Evolutionary conservation across 2,888 invertebrate species (phyloP), one percentile per base, ranked within the genome.

Genomic region (Augiades crinisus): DNA sequence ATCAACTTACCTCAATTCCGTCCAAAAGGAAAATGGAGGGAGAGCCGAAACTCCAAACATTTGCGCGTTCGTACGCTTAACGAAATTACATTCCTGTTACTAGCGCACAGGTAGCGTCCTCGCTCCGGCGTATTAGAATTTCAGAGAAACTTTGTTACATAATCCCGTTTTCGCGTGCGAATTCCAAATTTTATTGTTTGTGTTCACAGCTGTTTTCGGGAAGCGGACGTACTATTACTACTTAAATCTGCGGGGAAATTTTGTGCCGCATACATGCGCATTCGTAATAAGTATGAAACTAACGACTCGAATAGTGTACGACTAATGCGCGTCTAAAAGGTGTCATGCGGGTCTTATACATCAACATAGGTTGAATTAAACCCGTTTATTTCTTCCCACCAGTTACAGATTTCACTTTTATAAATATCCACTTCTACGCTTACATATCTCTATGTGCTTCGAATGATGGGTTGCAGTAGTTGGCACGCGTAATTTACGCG

Each of bases 31-130:
- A 60, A 59, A 59, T 60, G 45, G 43, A 53, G 47, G 52, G 43
- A 31, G 45, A 57, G 55, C 54, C 53, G 53, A 34, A 58, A 54
- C 62, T 58, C 52, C 47, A 56, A 59, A 60, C 58, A 61, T 60
- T 61, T 56, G 53, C 47, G 52, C 57, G 31, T 45, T 53, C 59
- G 54, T 53, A 51, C 49, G 54, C 58, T 59, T 60, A 62, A 63
- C 58, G 50, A 58, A 59, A 60, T 63, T 59, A 63, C 53, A 53
- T 59, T 57, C 57, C 53, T 53, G 56, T 55, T 53, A 56, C 56
- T 37, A 55, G 22, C 38, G 40, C 33, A 38, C 44, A 30, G 41
- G 36, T 27, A 43, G 37, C 52, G 13, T 41, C 16, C 40, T 27
- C 41, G 37, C 30, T 37, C 19, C 24, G 27, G 10, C 30, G 51